Conservation (phyloP, 1,140 invertebrate species). For the Drosophila tsacasi region DNA sequence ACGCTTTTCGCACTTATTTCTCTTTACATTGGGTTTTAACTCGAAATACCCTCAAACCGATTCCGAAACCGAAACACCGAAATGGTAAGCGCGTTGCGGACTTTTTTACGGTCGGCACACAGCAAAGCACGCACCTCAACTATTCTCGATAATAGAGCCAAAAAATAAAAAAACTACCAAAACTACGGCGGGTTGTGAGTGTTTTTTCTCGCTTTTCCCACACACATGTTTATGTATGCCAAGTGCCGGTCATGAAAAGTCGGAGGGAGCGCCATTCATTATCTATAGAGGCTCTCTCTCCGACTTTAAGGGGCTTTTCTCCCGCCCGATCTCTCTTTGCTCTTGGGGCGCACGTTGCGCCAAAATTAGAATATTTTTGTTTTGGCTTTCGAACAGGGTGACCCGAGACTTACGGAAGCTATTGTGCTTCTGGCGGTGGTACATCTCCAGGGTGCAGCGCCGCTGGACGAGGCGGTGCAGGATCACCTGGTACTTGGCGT, state of each 20-base stretch:
- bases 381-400: conserved; percentile 58
- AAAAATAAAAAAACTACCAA: conserved; percentile 49
- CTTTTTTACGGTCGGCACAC: conserved; percentile 54
- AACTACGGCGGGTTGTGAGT: conserved; percentile 6
- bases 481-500: conserved; percentile 93
- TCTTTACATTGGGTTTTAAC: conserved; percentile 52
- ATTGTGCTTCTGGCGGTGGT: conserved; percentile 92
- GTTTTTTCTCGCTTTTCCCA: conserved; percentile 14
- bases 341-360: conserved; percentile 63
- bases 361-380: conserved; percentile 61
- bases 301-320: conserved; percentile 5
- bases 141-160: conserved; percentile 70
- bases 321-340: conserved; percentile 2
- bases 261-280: conserved; percentile 50
- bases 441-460: conserved; percentile 96
- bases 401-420: conserved; percentile 91
- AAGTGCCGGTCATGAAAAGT: conserved; percentile 79
- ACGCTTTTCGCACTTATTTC: conserved; percentile 46
- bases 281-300: conserved; percentile 34
- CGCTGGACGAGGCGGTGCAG: conserved; percentile 96
- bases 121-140: conserved; percentile 75
- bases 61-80: conserved; percentile 4
- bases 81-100: conserved; percentile 20
- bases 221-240: conserved; percentile 55
- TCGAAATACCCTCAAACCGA: background rate